Evolutionary conservation across 2,113 vertebrate species (phyloP).

Genomic region (Sander lucioperca): DNA sequence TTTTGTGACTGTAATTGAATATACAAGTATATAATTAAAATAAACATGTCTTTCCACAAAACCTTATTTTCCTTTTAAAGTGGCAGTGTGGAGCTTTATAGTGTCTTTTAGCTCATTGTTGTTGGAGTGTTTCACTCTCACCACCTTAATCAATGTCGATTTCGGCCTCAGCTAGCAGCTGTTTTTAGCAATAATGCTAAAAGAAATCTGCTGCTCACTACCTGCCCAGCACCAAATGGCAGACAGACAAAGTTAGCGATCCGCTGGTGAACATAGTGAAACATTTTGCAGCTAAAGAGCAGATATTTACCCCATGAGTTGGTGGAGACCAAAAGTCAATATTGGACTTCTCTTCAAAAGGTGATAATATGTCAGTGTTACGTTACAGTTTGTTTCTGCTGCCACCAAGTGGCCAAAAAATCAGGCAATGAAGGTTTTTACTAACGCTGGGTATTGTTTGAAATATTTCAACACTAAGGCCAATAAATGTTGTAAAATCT

Average conservation of each 20-base stretch:
- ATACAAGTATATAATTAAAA: neutral
- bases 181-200: neutral
- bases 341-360: too few species aligned
- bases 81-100: neutral
- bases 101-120: neutral
- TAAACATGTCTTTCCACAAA: neutral
- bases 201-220: neutral
- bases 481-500: too few species aligned
- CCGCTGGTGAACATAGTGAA: too few species aligned
- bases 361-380: neutral
- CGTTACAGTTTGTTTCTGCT: neutral
- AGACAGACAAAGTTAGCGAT: neutral
- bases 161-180: neutral
- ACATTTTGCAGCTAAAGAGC: neutral
- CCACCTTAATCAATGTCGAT: neutral
- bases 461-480: neutral
- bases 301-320: neutral
- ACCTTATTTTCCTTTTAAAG: neutral
- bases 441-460: neutral
- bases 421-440: neutral
- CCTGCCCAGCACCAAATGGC: neutral
- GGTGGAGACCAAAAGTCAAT: conserved; percentile 11
- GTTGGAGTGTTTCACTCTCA: neutral
- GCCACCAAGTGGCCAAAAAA: neutral
- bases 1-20: neutral